Evolutionary conservation across 2,797 vertebrate genomes (phyloP), one percentile per base, ranked within the genome.

Genomic region (Mionectes olivaceus): DNA sequence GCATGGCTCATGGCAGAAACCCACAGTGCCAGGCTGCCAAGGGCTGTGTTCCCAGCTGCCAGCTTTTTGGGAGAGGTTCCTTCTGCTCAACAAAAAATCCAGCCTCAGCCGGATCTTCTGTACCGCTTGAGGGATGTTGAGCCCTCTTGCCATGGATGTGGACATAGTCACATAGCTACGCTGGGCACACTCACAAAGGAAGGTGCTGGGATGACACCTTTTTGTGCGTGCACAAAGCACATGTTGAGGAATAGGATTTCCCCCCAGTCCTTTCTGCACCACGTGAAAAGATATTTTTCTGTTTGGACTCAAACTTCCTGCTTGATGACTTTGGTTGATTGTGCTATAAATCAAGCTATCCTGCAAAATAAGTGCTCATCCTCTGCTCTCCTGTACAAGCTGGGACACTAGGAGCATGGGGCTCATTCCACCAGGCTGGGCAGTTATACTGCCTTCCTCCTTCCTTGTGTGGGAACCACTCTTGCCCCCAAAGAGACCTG

Each of bases 361-460:
- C 50, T 0, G 0, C 69, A 37, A 32, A n/a, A 37, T n/a, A 23
- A 43, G 22, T 14, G 7, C 11, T 44, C 0, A 0, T 47, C 84
- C 32, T 17, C n/a, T n/a, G 6, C 16, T 79, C 60, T n/a, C 10
- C 2, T 0, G 7, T 30, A 33, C 13, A 2, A 2, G 37, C 12
- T 1, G 2, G 14, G 21, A 59, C 24, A 11, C 44, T 61, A 5
- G 0, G 0, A n/a, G 11, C 37, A 49, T 12, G 46, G 56, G 19
- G 4, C 27, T 79, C 19, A 21, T 28, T 33, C 65, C 41, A 21
- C 5, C 8, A 60, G 35, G 22, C 52, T 77, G 43, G 35, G 23
- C 25, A 90, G 47, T 28, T 27, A 7, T 60, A 12, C 21, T 70
- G 35, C 61, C 69, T 68, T 78, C 7, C 17, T 73, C 43, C 35